These are phyloP conservation scores for Motacilla tschutschensis DNA, from an alignment of 2,113 vertebrate species.

Conservation along the genomic window DNA sequence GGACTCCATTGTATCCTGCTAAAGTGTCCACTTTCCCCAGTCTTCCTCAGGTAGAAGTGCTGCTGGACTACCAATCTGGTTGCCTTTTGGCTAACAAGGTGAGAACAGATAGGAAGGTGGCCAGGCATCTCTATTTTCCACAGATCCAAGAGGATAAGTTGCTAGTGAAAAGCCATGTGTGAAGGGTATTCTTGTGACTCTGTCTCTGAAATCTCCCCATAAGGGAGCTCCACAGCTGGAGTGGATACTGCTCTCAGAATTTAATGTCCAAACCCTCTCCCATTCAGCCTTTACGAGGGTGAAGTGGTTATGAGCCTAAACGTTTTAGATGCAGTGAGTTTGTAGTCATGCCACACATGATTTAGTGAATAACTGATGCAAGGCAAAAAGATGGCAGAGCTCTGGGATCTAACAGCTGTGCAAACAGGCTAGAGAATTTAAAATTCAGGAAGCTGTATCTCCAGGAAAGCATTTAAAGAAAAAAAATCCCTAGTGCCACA, in stretches of 20 bases:
- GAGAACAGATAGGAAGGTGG: not conserved
- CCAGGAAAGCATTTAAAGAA: slow-evolving; percentile 52
- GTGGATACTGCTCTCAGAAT: not conserved
- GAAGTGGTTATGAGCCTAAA: slow-evolving; percentile 15
- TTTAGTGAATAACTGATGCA: slow-evolving; percentile 26
- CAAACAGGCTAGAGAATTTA: slow-evolving; percentile 41
- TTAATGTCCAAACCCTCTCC: not conserved
- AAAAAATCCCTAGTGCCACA: slow-evolving; percentile 68
- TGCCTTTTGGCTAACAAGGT: not conserved
- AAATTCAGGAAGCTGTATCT: slow-evolving; percentile 65
- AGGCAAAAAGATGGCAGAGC: slow-evolving; percentile 29
- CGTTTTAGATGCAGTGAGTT: not conserved
- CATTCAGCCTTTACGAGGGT: not conserved
- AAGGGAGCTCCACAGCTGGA: not conserved
- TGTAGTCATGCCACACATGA: not conserved
- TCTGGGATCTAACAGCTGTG: slow-evolving; percentile 65
- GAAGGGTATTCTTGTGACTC: not conserved
- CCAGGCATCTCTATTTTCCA: not conserved
- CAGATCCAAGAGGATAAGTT: not conserved
- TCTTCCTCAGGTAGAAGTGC: not conserved
- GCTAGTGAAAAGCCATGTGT: not conserved
- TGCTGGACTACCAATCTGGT: not conserved
- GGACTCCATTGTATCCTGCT: not conserved
- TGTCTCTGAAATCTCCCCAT: not conserved
- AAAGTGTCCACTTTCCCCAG: not conserved